Evolutionary conservation across 2,888 invertebrate genomes (phyloP).

Genomic region (Andrena praecox): DNA sequence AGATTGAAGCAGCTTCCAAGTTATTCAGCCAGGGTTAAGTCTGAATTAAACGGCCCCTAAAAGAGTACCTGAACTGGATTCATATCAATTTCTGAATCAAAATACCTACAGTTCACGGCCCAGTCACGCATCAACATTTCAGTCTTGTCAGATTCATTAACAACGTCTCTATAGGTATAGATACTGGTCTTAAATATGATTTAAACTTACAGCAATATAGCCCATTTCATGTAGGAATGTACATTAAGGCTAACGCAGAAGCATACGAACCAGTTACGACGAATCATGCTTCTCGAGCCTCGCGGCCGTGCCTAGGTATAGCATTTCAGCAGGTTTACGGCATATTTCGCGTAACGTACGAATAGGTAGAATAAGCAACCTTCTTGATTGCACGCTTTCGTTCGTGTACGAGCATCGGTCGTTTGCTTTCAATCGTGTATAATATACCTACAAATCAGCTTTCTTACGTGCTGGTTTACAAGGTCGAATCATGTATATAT

Average conservation of each 20-base stretch:
- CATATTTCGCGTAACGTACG: conserved; percentile 69
- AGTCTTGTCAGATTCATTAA: conserved; percentile 2
- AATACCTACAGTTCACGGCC: not conserved
- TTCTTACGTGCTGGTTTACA: conserved; percentile 47
- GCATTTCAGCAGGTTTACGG: conserved; percentile 75
- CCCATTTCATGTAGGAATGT: not conserved
- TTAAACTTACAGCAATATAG: not conserved
- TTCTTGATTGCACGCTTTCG: conserved; percentile 59
- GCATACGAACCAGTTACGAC: not conserved
- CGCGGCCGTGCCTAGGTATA: conserved; percentile 19
- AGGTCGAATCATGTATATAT: conserved; percentile 39
- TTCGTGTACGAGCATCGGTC: conserved; percentile 1
- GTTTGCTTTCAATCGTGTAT: conserved; percentile 29
- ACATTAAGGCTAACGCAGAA: not conserved
- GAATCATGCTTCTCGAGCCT: conserved; percentile 40
- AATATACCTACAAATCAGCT: not conserved
- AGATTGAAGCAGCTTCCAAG: no score
- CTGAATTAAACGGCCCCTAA: no score
- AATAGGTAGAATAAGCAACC: conserved; percentile 46
- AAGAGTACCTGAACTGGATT: no score
- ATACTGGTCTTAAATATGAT: not conserved
- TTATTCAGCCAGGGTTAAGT: no score
- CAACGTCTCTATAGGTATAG: not conserved
- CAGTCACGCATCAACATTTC: conserved; percentile 5
- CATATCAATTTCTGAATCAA: not conserved